Percentiles rank a stretch among this genome's conserved stretches.
phyloP scores from a whole-genome alignment of 1,140 invertebrate species.

The Zaprionus ornatus region DNA sequence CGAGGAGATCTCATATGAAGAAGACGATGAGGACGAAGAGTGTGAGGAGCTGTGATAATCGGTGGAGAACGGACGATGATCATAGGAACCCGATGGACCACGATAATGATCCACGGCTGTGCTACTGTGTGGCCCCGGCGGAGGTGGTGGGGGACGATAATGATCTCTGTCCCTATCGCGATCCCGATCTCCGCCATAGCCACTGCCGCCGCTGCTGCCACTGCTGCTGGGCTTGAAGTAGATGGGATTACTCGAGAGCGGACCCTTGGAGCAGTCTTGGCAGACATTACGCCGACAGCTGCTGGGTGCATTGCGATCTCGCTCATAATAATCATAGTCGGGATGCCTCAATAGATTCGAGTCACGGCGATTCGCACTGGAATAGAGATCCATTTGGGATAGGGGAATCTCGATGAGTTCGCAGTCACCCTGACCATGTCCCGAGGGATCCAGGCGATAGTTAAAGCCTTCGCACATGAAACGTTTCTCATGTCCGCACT shows the following conservation, averaged over 20 bases:
- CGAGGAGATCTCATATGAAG: conserved; percentile 71
- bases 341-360: conserved; percentile 85
- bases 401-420: conserved; percentile 89
- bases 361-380: conserved; percentile 74
- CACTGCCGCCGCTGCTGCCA: conserved; percentile 34
- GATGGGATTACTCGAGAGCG: conserved; percentile 59
- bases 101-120: conserved; percentile 81
- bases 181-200: conserved; percentile 38
- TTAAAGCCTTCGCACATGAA: conserved; percentile 93
- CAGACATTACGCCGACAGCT: conserved; percentile 82
- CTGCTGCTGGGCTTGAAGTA: conserved; percentile 72
- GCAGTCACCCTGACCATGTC: conserved; percentile 88
- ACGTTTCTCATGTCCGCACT: conserved; percentile 89
- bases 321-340: conserved; percentile 91
- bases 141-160: conserved; percentile 30
- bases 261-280: conserved; percentile 74
- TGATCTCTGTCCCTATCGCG: conserved; percentile 49
- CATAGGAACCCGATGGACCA: conserved; percentile 71
- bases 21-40: conserved; percentile 44
- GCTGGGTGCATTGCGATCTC: conserved; percentile 86
- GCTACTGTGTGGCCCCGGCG: conserved; percentile 40
- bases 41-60: conserved; percentile 66
- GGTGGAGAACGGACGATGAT: conserved; percentile 65
- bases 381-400: conserved; percentile 86
- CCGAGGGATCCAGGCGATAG: conserved; percentile 88